phyloP scores from a whole-genome alignment of 2,888 invertebrate species.

The Dasypogon diadema region DNA sequence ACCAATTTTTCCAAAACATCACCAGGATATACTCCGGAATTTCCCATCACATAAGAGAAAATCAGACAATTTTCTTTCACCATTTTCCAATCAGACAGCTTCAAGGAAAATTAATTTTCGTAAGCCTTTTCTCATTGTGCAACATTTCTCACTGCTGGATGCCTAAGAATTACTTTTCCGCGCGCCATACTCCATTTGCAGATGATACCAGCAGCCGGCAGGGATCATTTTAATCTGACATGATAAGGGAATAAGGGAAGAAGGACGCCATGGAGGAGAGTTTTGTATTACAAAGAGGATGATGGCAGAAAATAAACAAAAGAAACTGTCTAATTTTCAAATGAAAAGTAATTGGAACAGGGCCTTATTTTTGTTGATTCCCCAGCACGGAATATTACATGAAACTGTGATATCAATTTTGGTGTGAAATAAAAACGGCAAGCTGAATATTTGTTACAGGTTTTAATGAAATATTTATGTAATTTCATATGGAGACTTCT shows the following conservation, averaged over 20 bases:
- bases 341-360: constrained; percentile 30
- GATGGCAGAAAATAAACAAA: constrained; percentile 24
- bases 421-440: too few species aligned
- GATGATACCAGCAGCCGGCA: constrained; percentile 26
- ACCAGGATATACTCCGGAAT: too few species aligned
- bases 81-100: constrained; percentile 11
- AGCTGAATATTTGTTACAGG: too few species aligned
- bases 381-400: too few species aligned
- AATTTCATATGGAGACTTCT: too few species aligned
- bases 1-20: too few species aligned
- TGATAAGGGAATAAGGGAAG: constrained; percentile 11
- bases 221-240: constrained; percentile 31
- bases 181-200: constrained; percentile 14
- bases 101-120: constrained; percentile 17
- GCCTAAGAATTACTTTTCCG: constrained; percentile 22
- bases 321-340: constrained; percentile 19
- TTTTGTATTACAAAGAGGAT: constrained; percentile 3
- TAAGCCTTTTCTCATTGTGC: constrained; percentile 18
- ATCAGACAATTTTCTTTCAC: background rate
- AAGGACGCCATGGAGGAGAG: background rate
- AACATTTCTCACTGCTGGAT: constrained; percentile 32
- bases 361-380: too few species aligned
- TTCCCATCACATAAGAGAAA: too few species aligned
- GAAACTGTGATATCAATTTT: too few species aligned
- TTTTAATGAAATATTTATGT: too few species aligned